These are phyloP conservation scores for Knipowitschia caucasica DNA, from an alignment of 2,797 vertebrate species.

Conservation along the genomic window DNA sequence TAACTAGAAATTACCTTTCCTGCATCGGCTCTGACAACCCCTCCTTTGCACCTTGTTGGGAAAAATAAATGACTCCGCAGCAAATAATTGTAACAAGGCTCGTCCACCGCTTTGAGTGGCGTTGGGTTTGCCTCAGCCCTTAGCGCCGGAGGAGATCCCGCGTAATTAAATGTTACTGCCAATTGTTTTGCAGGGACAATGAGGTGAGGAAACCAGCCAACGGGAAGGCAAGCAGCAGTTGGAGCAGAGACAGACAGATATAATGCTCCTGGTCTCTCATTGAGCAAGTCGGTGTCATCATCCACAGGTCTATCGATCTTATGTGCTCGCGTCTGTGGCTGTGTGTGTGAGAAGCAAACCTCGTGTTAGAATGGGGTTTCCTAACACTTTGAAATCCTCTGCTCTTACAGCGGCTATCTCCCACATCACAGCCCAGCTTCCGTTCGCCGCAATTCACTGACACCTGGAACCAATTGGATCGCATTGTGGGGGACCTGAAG, in stretches of 20 bases:
- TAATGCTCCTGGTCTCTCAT: slow-evolving; percentile 58
- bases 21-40: slow-evolving; percentile 40
- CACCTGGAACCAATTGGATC: slow-evolving; percentile 49
- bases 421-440: slow-evolving; percentile 55
- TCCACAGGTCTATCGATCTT: slow-evolving; percentile 68
- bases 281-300: slow-evolving; percentile 64
- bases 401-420: slow-evolving; percentile 65
- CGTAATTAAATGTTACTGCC: slow-evolving; percentile 82
- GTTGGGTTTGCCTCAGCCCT: slow-evolving; percentile 60
- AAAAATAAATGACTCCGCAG: slow-evolving; percentile 69
- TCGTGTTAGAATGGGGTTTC: slow-evolving; percentile 54
- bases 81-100: slow-evolving; percentile 76
- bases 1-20: slow-evolving; percentile 75
- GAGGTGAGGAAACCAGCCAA: slow-evolving; percentile 48
- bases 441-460: slow-evolving; percentile 50
- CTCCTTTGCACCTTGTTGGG: slow-evolving; percentile 50
- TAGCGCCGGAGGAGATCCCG: slow-evolving; percentile 74
- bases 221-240: slow-evolving; percentile 28
- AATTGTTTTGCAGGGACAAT: slow-evolving; percentile 77
- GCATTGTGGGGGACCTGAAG: slow-evolving; percentile 29
- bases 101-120: slow-evolving; percentile 71
- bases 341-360: slow-evolving; percentile 30
- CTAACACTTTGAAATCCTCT: slow-evolving; percentile 71
- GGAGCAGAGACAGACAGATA: slow-evolving; percentile 44
- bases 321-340: slow-evolving; percentile 33